Conservation (phyloP, 2,888 invertebrate genomes). For the Onthophagus sagittarius region DNA sequence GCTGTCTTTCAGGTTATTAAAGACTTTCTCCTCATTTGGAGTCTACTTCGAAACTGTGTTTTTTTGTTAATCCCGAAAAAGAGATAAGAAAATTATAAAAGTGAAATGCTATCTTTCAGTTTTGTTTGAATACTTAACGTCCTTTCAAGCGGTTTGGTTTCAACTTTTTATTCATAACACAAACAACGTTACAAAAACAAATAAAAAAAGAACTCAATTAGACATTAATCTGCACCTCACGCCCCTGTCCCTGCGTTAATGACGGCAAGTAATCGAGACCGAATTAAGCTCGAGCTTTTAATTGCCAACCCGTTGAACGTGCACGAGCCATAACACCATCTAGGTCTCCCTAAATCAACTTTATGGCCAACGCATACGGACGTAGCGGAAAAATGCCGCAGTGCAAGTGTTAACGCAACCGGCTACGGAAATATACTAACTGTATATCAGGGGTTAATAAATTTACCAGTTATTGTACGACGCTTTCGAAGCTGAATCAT, state of each 20-base stretch:
- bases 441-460: neutral
- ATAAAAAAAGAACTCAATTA: neutral
- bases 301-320: neutral
- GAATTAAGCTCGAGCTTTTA: neutral
- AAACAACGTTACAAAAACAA: too few relatives aligned
- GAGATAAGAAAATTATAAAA: neutral
- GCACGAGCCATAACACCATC: neutral
- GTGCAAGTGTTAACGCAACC: neutral
- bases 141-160: too few relatives aligned
- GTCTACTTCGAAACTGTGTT: conserved; percentile 24
- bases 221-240: neutral
- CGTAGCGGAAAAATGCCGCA: neutral
- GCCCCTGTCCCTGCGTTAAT: neutral
- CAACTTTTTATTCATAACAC: too few relatives aligned
- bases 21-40: conserved; percentile 21
- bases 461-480: neutral
- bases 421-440: neutral
- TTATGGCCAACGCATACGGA: neutral
- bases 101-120: too few relatives aligned
- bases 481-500: neutral
- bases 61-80: neutral
- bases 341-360: neutral
- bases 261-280: neutral
- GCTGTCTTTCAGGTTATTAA: conserved; percentile 24
- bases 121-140: too few relatives aligned